phyloP scores from a whole-genome alignment of 2,113 vertebrate species.

The Oncorhynchus kisutch region DNA sequence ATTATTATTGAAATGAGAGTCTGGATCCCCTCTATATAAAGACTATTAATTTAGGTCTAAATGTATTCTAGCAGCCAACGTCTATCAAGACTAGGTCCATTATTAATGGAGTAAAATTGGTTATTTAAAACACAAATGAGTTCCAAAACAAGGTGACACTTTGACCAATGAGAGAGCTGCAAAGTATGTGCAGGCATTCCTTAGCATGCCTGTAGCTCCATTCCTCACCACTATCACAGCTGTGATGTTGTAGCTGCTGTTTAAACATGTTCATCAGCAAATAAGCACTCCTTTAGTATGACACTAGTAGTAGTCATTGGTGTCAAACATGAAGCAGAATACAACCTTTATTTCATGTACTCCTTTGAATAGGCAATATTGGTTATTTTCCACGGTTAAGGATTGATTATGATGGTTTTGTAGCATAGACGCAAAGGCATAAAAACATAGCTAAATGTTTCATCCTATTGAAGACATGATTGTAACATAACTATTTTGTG shows the following conservation, averaged over 20 bases:
- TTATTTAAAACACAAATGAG: neutral
- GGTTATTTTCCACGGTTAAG: neutral
- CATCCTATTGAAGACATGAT: too few relatives aligned
- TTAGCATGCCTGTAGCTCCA: neutral
- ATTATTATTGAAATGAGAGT: slow-evolving; percentile 6
- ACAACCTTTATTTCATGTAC: neutral
- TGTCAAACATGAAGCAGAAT: neutral
- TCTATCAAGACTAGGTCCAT: neutral
- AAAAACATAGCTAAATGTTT: too few relatives aligned
- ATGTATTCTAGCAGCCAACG: neutral
- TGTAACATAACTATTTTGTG: too few relatives aligned
- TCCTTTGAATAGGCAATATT: neutral
- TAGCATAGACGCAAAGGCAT: neutral
- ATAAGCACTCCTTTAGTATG: neutral
- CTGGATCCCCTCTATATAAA: neutral
- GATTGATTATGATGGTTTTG: neutral
- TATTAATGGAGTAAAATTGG: neutral
- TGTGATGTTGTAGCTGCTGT: neutral
- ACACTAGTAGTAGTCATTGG: neutral
- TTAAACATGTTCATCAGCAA: slow-evolving; percentile 16
- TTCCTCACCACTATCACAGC: neutral
- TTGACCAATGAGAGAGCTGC: neutral
- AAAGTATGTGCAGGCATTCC: neutral
- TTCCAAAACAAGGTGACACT: neutral
- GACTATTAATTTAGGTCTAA: neutral